Percentiles rank a stretch among this genome's conserved stretches.
Conservation (phyloP, 2,797 vertebrate genomes). For the Tachyglossus aculeatus region DNA sequence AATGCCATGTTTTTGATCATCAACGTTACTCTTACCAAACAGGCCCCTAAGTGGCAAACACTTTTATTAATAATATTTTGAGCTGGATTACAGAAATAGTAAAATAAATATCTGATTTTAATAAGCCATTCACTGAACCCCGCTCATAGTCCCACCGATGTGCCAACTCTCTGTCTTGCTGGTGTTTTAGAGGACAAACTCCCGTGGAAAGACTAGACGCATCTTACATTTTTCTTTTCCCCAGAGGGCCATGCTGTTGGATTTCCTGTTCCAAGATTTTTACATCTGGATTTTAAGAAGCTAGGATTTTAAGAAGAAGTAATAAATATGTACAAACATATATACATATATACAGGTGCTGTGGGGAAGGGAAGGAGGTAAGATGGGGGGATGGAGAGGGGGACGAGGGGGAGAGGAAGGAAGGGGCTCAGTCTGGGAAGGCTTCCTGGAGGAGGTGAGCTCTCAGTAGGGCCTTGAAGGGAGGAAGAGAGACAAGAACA, state of each 20-base stretch:
- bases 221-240: neutral
- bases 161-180: neutral
- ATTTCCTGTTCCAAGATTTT: neutral
- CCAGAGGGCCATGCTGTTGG: neutral
- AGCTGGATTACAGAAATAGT: constrained; percentile 4
- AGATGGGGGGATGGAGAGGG: too few relatives aligned
- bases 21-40: too few relatives aligned
- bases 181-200: constrained; percentile 18
- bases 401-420: too few relatives aligned
- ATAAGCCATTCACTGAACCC: constrained; percentile 10
- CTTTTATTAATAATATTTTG: constrained; percentile 17
- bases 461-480: too few relatives aligned
- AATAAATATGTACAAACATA: too few relatives aligned
- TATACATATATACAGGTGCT: too few relatives aligned
- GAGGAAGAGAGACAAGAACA: too few relatives aligned
- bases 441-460: too few relatives aligned
- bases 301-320: neutral
- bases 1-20: too few relatives aligned
- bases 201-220: neutral
- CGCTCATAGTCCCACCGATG: constrained; percentile 7
- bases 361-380: too few relatives aligned
- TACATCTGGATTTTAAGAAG: neutral
- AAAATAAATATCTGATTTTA: constrained; percentile 12
- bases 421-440: too few relatives aligned
- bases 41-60: neutral